Evolutionary conservation across 2,797 vertebrate species (phyloP), one percentile per base, ranked within the genome.

Genomic region (Astyanax mexicanus): DNA sequence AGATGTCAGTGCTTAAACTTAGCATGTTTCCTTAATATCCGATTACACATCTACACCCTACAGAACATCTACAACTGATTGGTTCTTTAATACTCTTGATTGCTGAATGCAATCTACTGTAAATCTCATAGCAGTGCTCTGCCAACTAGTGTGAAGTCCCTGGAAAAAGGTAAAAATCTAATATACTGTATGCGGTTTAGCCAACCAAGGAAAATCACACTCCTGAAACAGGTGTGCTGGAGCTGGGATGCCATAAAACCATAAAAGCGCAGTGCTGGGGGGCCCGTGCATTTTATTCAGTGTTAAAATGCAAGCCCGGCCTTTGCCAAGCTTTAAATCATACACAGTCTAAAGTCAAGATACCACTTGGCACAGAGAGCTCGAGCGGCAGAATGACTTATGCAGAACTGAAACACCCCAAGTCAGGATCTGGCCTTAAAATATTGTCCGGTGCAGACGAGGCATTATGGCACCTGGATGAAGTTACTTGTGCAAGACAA

Each of bases 401-500:
- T 44, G 23, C 62, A 66, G 40, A 66, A 45, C 42, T 66, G 45
- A 8, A 45, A 15, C 62, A 29, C 62, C 42, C 6, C 23, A 4
- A 45, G 61, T 64, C 61, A 44, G 19, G 19, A 64, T 23, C 25
- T n/a, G 21, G 40, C 15, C 3, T 23, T 47, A 40, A 60, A 60
- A 32, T 37, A 60, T 19, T 47, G 40, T 19, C 15, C 42, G 29
- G n/a, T 42, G 60, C 37, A 64, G 62, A 66, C 42, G 47, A 5
- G 57, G 57, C 32, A 32, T 60, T 27, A 66, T 66, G 62, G 62
- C 62, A 47, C 40, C 21, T 47, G 42, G 40, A 66, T 45, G 42
- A 29, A 66, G 42, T 66, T 47, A 54, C 67, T 54, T 21, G 49
- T 27, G 67, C 49, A 55, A 62, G 66, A 64, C 51, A 37, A 76